Base-by-base conservation (phyloP, 2,888 invertebrate species). In the Agrotis puta region DNA sequence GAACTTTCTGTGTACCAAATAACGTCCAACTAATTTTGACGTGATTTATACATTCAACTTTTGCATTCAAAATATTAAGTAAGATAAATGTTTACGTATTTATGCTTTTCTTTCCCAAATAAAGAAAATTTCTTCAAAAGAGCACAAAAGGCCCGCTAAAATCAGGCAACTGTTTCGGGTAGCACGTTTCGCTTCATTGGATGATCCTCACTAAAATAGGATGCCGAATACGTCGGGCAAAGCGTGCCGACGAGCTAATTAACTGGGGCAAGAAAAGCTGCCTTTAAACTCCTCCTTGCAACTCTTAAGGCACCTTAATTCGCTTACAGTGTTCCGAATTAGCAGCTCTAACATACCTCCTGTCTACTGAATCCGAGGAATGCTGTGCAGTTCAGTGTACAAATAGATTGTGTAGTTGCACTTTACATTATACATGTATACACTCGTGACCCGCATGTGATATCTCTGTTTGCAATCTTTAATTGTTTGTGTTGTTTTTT, bases 211-310 rank as follows among this genome's bases (percentile, higher is more conserved):
- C 69, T 76, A 78, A 82, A 75, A 71, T 81, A 79, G 78, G 78
- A 81, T 64, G 68, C 27, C 58, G 64, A 80, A 76, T 81, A 81
- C 77, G 79, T 48, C 77, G 70, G 68, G 75, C 69, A 72, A 80
- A 83, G 85, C 88, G 86, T 88, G 85, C 85, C 85, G 84, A 77
- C 82, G 86, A 85, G 87, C 85, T 90, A 89, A 90, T 91, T 90
- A 90, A 87, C 86, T 78, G 84, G 82, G 82, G 82, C 72, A 79
- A 84, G 82, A 67, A 87, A 86, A 86, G 81, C 85, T 84, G 83
- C 80, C 77, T 88, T 87, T 85, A 88, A 88, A 87, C 85, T 89
- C 69, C 74, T 77, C 77, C 81, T 84, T 39, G 85, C 82, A 84
- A 78, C 81, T 88, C 86, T 85, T 86, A 85, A 85, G 79, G 81